Evolutionary conservation across 2,888 invertebrate species (phyloP).

Genomic region (Xestobium rufovillosum): DNA sequence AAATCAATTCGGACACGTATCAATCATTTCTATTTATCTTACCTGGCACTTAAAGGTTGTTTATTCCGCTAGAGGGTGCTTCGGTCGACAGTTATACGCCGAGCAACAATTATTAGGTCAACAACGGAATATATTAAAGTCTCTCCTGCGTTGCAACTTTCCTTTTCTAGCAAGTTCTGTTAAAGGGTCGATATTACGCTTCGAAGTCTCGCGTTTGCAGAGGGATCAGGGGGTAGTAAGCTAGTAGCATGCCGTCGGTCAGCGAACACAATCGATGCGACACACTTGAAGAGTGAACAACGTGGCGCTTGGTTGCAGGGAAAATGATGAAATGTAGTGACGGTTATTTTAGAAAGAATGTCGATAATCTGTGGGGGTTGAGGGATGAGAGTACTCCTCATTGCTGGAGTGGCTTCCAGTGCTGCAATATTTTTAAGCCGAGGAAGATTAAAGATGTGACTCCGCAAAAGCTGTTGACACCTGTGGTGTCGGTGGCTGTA

Average conservation of each 20-base stretch:
- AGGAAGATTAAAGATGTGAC: background rate
- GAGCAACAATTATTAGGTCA: too few relatives aligned
- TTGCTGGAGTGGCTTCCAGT: conserved; percentile 21
- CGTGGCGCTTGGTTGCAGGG: too few relatives aligned
- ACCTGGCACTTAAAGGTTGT: too few relatives aligned
- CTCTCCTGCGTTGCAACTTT: too few relatives aligned
- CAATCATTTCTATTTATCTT: too few relatives aligned
- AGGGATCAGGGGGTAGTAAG: conserved; percentile 1
- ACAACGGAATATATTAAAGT: too few relatives aligned
- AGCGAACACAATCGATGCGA: conserved; percentile 5
- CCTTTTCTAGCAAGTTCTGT: too few relatives aligned
- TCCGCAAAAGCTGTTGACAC: background rate
- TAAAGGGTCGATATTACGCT: conserved; percentile 1
- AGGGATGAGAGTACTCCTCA: conserved; percentile 24
- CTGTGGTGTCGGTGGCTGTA: background rate
- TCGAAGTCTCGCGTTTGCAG: background rate
- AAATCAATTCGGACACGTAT: too few relatives aligned
- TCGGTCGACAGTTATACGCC: too few relatives aligned
- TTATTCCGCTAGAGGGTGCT: too few relatives aligned
- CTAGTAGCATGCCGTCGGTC: conserved; percentile 12
- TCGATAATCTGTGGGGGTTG: conserved; percentile 29
- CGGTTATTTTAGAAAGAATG: conserved; percentile 14
- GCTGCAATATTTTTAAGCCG: conserved; percentile 23
- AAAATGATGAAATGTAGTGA: conserved; percentile 15
- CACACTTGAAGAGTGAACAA: too few relatives aligned